Base-by-base conservation (phyloP, 1,140 invertebrate species). In the Atta colombica region DNA sequence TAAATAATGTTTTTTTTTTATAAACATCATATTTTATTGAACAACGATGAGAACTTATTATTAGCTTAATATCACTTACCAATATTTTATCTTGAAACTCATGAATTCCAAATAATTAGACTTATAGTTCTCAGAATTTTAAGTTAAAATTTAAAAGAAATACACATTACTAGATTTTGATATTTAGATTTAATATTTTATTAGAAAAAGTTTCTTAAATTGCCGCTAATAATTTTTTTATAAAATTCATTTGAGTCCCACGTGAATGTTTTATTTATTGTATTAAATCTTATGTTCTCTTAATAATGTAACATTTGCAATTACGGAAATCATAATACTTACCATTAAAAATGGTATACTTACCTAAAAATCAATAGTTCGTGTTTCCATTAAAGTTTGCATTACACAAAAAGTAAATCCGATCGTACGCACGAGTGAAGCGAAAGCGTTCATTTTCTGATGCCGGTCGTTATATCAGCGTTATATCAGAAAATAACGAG, bases 381-480 rank as follows among this genome's bases (percentile, higher is more conserved):
- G 10, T 55, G n/a, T 49, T 58, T 80, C 49, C 63, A 69, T 80
- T 80, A 80, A 80, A 49, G 63, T 68, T 39, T 80, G 28, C 49
- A n/a, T 31, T n/a, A 69, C n/a, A 39, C 63, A 69, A 69, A 80
- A 68, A 80, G 63, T 68, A 80, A 80, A 80, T 80, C n/a, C 49
- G 63, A 80, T 80, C 63, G 77, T 69, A 80, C n/a, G 63, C 31
- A 49, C n/a, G 77, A 66, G 7, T 35, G 49, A 80, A 55, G 16
- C 77, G 77, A n/a, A 39, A 69, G n/a, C 63, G 53, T 80, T 68
- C 63, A 49, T 80, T 80, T 80, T 80, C 49, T 80, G 31, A 68
- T 80, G 31, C 21, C 14, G 60, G 21, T 77, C n/a, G n/a, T n/a
- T n/a, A n/a, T n/a, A n/a, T n/a, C 28, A 31, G 28, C 28, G 28